Evolutionary conservation across 2,797 vertebrate genomes (phyloP).

Genomic region (Hylomyscus alleni): DNA sequence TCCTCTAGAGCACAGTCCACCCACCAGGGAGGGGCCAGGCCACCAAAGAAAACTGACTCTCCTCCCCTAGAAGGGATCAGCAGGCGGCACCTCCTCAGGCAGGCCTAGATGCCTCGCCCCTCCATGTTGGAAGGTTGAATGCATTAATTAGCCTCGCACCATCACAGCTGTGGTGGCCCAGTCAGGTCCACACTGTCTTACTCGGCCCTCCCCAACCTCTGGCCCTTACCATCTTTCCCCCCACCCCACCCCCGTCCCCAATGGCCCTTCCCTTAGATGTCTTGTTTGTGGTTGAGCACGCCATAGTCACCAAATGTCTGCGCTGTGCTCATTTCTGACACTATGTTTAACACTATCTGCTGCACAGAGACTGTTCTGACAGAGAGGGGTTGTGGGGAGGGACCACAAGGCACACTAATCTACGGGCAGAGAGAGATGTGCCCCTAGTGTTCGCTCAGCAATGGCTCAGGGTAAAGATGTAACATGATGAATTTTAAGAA

Average conservation of each 20-base stretch:
- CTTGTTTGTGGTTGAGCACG: not conserved
- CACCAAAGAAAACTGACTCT: not conserved
- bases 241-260: not conserved
- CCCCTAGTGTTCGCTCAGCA: not conserved
- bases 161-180: not conserved
- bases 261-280: not conserved
- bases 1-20: not conserved
- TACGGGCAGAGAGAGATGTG: not conserved
- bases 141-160: not conserved
- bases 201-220: not conserved
- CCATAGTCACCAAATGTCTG: not conserved
- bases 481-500: conserved; percentile 51
- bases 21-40: not conserved
- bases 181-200: not conserved
- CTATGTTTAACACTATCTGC: not conserved
- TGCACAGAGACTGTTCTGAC: not conserved
- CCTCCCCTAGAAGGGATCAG: not conserved
- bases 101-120: not conserved
- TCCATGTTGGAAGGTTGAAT: no score
- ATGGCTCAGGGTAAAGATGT: conserved; percentile 1
- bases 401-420: not conserved
- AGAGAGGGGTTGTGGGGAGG: not conserved
- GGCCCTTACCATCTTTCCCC: not conserved
- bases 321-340: not conserved
- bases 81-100: not conserved